A percentile compares a stretch with the other conserved stretches of the same genome.
phyloP scores from a whole-genome alignment of 2,888 invertebrate species.

The Teleiodes luculella region DNA sequence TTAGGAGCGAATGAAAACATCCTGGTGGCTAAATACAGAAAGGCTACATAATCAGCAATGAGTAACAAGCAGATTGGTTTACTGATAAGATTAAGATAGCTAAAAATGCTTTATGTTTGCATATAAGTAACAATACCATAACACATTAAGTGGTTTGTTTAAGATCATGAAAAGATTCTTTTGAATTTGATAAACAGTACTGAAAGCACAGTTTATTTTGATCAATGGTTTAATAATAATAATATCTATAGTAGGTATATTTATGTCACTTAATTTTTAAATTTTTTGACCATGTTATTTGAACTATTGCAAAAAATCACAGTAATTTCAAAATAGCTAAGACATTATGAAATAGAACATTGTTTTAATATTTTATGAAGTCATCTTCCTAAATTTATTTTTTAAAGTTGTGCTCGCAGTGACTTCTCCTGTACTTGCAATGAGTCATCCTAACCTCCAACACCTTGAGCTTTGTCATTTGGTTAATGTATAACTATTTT shows the following conservation, averaged over 20 bases:
- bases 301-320: too few species aligned
- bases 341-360: too few species aligned
- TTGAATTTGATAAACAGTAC: too few species aligned
- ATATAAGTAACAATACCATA: neutral
- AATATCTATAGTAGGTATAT: too few species aligned
- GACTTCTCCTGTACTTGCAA: slow-evolving; percentile 27
- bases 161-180: neutral
- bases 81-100: slow-evolving; percentile 21
- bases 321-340: too few species aligned
- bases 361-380: too few species aligned
- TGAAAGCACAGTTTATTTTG: too few species aligned
- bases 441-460: slow-evolving; percentile 31
- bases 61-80: slow-evolving; percentile 13
- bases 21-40: neutral
- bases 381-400: slow-evolving; percentile 19
- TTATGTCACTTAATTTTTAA: too few species aligned
- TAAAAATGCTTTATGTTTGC: slow-evolving; percentile 18
- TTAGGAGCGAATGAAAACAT: neutral
- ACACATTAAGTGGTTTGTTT: neutral
- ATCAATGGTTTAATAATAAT: too few species aligned
- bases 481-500: neutral
- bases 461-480: neutral
- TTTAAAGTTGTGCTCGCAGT: slow-evolving; percentile 26
- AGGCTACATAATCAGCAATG: neutral
- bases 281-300: too few species aligned